Conservation (phyloP, 2,113 vertebrate species). For the Entomyzon cyanotis region DNA sequence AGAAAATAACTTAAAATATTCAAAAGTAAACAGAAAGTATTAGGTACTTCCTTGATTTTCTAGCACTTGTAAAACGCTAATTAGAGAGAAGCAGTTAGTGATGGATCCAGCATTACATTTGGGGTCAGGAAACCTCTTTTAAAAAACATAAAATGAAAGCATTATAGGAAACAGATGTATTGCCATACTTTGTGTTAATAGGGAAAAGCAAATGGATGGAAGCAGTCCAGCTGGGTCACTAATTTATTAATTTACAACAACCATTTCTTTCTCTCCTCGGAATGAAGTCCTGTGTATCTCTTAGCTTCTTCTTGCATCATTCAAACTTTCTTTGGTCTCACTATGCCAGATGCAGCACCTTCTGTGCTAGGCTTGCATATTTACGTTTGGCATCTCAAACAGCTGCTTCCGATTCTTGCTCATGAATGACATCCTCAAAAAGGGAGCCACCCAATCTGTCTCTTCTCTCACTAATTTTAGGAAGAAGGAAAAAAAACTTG, state of each 20-base stretch:
- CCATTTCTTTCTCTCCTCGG: neutral
- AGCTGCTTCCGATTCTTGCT: neutral
- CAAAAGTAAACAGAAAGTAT: neutral
- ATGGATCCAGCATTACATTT: neutral
- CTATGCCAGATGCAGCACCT: neutral
- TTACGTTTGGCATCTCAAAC: neutral
- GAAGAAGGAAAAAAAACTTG: neutral
- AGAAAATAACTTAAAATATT: neutral
- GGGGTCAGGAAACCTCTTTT: neutral
- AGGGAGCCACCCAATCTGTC: neutral
- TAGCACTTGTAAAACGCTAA: neutral
- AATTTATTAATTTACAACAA: neutral
- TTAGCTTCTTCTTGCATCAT: neutral
- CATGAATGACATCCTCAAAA: neutral
- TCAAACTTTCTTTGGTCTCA: neutral
- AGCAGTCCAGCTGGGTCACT: neutral
- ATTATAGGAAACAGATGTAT: neutral
- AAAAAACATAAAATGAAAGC: neutral
- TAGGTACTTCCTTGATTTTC: neutral
- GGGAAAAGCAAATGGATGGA: neutral
- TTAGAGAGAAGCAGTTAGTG: neutral
- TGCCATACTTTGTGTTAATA: neutral
- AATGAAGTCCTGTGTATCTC: neutral
- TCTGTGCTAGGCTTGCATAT: neutral
- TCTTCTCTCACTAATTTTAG: neutral